These are phyloP conservation scores for Rhombomys opimus DNA, from an alignment of 2,113 vertebrate species.

Conservation along the genomic window DNA sequence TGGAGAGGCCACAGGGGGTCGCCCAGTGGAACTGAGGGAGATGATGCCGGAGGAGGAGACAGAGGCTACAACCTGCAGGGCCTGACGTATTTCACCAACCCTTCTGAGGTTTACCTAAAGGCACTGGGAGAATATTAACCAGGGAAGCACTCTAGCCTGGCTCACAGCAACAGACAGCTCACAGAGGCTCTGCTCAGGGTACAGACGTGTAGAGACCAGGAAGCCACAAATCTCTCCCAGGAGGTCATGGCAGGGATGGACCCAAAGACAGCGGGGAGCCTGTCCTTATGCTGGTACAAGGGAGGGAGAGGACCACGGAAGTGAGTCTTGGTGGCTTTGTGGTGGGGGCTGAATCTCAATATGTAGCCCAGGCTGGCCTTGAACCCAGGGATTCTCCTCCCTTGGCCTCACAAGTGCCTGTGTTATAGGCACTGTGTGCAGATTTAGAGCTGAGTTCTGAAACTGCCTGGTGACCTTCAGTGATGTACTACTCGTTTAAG, in stretches of 20 bases:
- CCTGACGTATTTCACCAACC: fast-evolving
- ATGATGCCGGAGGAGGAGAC: background rate
- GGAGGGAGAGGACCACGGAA: background rate
- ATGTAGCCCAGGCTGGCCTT: background rate
- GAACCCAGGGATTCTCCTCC: background rate
- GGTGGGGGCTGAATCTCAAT: background rate
- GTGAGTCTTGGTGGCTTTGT: background rate
- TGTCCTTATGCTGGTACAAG: background rate
- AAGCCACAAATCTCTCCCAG: background rate
- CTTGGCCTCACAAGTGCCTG: too few relatives aligned
- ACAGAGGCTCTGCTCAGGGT: background rate
- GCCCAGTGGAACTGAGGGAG: fast-evolving
- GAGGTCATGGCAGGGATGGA: background rate
- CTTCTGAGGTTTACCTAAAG: background rate
- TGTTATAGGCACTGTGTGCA: background rate
- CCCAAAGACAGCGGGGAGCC: background rate
- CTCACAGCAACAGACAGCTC: background rate
- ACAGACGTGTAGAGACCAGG: background rate
- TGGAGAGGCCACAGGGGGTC: fast-evolving
- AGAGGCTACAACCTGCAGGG: background rate
- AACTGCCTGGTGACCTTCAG: background rate
- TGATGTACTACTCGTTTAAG: background rate
- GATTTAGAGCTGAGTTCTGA: background rate
- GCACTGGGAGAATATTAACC: background rate
- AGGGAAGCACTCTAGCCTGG: background rate